These are phyloP conservation scores for Toxotes lorentzi DNA, from an alignment of 2,797 vertebrate species.

Conservation along the genomic window DNA sequence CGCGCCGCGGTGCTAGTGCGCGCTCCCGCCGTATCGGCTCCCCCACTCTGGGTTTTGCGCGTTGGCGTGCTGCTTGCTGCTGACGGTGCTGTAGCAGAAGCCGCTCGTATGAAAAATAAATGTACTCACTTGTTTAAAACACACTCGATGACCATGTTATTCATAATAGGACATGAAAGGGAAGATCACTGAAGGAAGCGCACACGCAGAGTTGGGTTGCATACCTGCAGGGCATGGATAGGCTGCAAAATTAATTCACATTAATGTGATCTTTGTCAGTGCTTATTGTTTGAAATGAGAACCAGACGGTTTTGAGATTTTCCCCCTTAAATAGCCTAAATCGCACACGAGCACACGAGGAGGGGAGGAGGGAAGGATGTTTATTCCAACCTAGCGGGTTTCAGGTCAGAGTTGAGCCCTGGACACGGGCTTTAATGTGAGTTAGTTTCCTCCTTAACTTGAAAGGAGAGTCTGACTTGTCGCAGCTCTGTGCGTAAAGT, in stretches of 20 bases:
- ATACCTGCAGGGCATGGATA: conserved; percentile 26
- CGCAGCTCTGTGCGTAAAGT: conserved; percentile 18
- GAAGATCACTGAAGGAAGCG: neutral
- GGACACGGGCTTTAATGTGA: conserved; percentile 11
- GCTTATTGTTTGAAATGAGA: conserved; percentile 11
- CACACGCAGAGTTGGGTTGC: neutral
- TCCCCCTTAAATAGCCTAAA: neutral
- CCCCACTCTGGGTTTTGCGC: conserved; percentile 58
- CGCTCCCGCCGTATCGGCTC: conserved; percentile 75
- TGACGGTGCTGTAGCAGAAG: conserved; percentile 42
- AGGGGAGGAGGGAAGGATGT: neutral
- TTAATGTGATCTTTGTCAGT: conserved; percentile 27
- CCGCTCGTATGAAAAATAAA: conserved; percentile 55
- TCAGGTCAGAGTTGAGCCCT: conserved; percentile 33
- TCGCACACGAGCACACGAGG: conserved; percentile 38
- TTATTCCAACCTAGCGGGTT: conserved; percentile 23
- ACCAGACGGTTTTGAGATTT: neutral
- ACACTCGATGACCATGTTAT: neutral
- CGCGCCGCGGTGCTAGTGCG: conserved; percentile 75
- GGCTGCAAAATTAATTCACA: conserved; percentile 8
- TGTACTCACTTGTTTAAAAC: conserved; percentile 32
- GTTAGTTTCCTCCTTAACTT: conserved; percentile 11
- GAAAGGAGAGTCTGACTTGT: conserved; percentile 11
- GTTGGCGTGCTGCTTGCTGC: conserved; percentile 69
- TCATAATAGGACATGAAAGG: conserved; percentile 19